These are phyloP conservation scores for Chitala chitala DNA, from an alignment of 2,113 vertebrate species.

Conservation along the genomic window DNA sequence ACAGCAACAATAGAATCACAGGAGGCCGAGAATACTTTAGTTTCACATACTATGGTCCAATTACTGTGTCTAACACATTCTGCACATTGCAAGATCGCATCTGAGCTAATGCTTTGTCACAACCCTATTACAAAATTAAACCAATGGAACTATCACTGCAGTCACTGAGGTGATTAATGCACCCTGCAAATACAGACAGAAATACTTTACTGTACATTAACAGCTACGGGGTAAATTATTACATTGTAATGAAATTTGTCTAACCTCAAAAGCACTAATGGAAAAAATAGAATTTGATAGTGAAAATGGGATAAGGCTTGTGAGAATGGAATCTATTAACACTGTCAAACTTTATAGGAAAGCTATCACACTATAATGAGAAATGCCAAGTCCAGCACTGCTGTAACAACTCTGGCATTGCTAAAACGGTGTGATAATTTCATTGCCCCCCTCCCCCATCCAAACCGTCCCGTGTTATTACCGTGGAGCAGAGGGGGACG, in stretches of 20 bases:
- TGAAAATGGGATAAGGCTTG: background rate
- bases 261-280: background rate
- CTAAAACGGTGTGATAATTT: conserved; percentile 36
- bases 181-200: background rate
- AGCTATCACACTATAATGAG: conserved; percentile 49
- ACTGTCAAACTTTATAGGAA: conserved; percentile 51
- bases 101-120: background rate
- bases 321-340: background rate
- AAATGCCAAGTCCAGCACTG: conserved; percentile 44
- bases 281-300: background rate
- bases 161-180: background rate
- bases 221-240: background rate
- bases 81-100: background rate
- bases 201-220: background rate
- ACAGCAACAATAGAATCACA: too few relatives aligned
- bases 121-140: background rate
- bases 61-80: background rate
- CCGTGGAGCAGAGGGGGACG: background rate
- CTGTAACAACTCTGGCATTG: conserved; percentile 31
- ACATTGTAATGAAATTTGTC: background rate
- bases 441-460: conserved; percentile 23
- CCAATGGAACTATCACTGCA: background rate
- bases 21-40: too few relatives aligned
- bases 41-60: too few relatives aligned
- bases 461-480: background rate